Base-by-base conservation (phyloP, 2,888 invertebrate genomes). In the Gari tellinella region DNA sequence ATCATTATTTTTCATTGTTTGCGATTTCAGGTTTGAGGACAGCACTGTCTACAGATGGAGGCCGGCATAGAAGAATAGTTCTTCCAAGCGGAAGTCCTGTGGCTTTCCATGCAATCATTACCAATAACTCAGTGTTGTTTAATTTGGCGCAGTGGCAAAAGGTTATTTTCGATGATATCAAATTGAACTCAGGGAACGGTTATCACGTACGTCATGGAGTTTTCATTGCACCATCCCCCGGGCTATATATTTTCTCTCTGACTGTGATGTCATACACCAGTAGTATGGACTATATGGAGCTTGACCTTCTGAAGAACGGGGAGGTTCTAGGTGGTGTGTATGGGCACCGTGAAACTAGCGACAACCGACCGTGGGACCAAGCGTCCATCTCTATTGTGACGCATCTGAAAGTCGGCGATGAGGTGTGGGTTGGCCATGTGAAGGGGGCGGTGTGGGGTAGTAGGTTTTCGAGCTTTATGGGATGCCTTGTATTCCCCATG, bases 211-310 rank as follows among this genome's bases (percentile, higher is more conserved):
- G 26, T 0, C 41, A n/a, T 15, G 56, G 56, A n/a, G 5, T 56
- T 14, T 56, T 56, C 21, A 40, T 17, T 1, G 56, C 56, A 17
- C 56, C 56, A 21, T 14, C n/a, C 3, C 15, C 41, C 14, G 56
- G 56, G 7, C 41, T 56, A 3, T 56, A 56, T 15, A 43, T 56
- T n/a, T 56, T 56, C 43, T 56, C 56, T 0, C 5, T 56, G 25
- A 41, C 56, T 2, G 38, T 43, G 2, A 23, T 41, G 41, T 43
- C 43, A 14, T 26, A 43, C 2, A 41, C 41, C 25, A 15, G 25
- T 0, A 43, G 43, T 21, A 23, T 41, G 8, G 56, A 56, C 2
- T 10, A 31, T 31, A 21, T 56, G 14, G 43, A 56, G 10, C 41
- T 43, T 1, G 41, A 43, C 26, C 41, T 56, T 7, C 21, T 56